phyloP scores from a whole-genome alignment of 2,888 invertebrate genomes.

The Nomada goodeniana region DNA sequence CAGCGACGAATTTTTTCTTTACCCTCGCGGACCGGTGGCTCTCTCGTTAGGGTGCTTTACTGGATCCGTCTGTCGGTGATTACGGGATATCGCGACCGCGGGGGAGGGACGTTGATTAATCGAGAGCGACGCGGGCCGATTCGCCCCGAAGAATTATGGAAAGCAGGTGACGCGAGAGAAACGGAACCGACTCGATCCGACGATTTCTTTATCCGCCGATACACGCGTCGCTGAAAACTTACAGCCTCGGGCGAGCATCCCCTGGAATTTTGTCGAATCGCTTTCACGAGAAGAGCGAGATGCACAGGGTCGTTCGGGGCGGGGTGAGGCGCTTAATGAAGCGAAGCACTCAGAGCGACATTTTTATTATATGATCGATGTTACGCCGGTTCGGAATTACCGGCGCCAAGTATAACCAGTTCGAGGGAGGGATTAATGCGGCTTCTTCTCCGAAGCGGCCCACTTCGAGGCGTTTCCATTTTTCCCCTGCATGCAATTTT shows the following conservation, averaged over 20 bases:
- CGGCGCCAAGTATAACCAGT: slow-evolving; percentile 43
- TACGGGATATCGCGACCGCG: slow-evolving; percentile 39
- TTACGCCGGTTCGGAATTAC: slow-evolving; percentile 22
- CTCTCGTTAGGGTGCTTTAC: slow-evolving; percentile 53
- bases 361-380: slow-evolving; percentile 55
- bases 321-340: slow-evolving; percentile 40
- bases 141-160: slow-evolving; percentile 56
- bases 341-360: slow-evolving; percentile 26
- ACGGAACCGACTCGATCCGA: slow-evolving; percentile 65
- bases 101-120: slow-evolving; percentile 41
- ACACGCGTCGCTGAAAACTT: slow-evolving; percentile 30
- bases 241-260: slow-evolving; percentile 6
- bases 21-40: slow-evolving; percentile 5
- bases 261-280: slow-evolving; percentile 6
- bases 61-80: slow-evolving; percentile 52
- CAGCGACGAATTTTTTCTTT: slow-evolving; percentile 15
- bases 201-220: slow-evolving; percentile 72
- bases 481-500: neutral
- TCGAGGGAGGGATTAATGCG: slow-evolving; percentile 35
- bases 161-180: slow-evolving; percentile 68
- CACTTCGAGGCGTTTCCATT: neutral
- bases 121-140: slow-evolving; percentile 10
- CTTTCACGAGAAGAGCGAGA: neutral
- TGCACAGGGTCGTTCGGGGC: neutral
- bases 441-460: neutral